Conservation (phyloP, 2,113 vertebrate species). For the Pleuronectes platessa region DNA sequence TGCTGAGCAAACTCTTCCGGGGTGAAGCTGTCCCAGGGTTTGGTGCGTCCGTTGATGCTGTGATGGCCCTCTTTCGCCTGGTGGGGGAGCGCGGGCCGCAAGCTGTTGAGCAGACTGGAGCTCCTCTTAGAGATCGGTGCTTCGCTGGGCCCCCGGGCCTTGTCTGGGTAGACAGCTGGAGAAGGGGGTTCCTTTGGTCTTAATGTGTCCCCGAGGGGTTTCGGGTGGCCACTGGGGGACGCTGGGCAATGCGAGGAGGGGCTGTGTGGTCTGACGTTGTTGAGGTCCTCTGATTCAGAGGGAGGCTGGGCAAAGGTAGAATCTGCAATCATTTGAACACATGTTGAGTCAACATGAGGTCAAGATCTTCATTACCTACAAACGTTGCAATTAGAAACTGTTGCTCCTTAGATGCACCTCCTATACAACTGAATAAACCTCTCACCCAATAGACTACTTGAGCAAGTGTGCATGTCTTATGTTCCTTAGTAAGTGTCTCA, state of each 20-base stretch:
- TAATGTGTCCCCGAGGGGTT: constrained; percentile 82
- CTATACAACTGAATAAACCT: background rate
- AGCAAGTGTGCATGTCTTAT: constrained; percentile 13
- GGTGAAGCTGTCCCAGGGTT: constrained; percentile 94
- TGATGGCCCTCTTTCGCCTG: constrained; percentile 88
- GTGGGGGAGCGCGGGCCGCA: constrained; percentile 82
- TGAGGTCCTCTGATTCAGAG: constrained; percentile 83
- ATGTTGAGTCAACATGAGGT: constrained; percentile 47
- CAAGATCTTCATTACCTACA: constrained; percentile 23
- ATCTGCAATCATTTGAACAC: constrained; percentile 67
- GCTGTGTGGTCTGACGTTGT: constrained; percentile 76
- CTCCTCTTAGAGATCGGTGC: constrained; percentile 83
- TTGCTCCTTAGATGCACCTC: background rate
- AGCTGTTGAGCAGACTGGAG: constrained; percentile 89
- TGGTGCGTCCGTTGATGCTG: constrained; percentile 91
- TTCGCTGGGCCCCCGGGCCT: constrained; percentile 83
- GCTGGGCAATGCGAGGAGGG: constrained; percentile 71
- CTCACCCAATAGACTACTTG: background rate
- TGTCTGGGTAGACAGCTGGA: constrained; percentile 81
- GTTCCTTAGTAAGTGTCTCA: constrained; percentile 73
- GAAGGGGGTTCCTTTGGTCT: constrained; percentile 84
- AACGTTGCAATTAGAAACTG: background rate
- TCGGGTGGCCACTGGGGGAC: constrained; percentile 82
- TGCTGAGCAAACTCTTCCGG: constrained; percentile 98
- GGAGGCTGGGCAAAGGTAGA: constrained; percentile 78